phyloP scores from a whole-genome alignment of 1,140 invertebrate species.

The Tetramorium parvispinum region DNA sequence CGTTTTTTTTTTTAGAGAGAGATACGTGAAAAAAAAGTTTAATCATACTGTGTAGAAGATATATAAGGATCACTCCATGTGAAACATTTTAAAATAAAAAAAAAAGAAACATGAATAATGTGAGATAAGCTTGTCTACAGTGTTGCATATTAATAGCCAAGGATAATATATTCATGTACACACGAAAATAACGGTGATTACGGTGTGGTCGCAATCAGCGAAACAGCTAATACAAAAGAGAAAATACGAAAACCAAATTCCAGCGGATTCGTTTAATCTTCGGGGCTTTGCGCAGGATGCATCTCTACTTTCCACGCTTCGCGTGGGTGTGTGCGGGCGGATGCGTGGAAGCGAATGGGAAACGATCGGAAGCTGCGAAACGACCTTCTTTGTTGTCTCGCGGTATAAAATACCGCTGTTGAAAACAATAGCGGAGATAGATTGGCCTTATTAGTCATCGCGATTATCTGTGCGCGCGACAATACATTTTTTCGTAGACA shows the following conservation, averaged over 20 bases:
- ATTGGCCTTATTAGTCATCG: slow-evolving; percentile 37
- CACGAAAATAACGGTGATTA: slow-evolving; percentile 41
- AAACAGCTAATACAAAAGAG: slow-evolving; percentile 31
- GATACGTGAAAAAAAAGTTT: not conserved
- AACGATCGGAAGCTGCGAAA: slow-evolving; percentile 58
- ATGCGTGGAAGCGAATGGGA: slow-evolving; percentile 49
- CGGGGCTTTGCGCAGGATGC: slow-evolving; percentile 44
- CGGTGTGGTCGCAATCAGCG: slow-evolving; percentile 13
- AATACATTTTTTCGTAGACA: not conserved
- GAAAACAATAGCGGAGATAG: slow-evolving; percentile 27
- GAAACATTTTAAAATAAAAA: not conserved
- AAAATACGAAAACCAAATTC: slow-evolving; percentile 43
- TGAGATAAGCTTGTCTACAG: slow-evolving; percentile 26
- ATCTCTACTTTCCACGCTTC: slow-evolving; percentile 49
- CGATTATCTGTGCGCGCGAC: slow-evolving; percentile 1
- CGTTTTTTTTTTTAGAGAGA: not conserved
- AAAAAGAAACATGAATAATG: not conserved
- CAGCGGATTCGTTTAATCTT: slow-evolving; percentile 43
- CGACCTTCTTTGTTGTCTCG: slow-evolving; percentile 44
- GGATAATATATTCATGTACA: not conserved
- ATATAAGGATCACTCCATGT: not conserved
- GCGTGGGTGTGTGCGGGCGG: slow-evolving; percentile 3
- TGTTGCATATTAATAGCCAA: slow-evolving; percentile 26
- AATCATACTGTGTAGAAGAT: not conserved
- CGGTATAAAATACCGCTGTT: slow-evolving; percentile 17